Conservation (phyloP, 2,888 invertebrate species). For the Nomada ferruginata region DNA sequence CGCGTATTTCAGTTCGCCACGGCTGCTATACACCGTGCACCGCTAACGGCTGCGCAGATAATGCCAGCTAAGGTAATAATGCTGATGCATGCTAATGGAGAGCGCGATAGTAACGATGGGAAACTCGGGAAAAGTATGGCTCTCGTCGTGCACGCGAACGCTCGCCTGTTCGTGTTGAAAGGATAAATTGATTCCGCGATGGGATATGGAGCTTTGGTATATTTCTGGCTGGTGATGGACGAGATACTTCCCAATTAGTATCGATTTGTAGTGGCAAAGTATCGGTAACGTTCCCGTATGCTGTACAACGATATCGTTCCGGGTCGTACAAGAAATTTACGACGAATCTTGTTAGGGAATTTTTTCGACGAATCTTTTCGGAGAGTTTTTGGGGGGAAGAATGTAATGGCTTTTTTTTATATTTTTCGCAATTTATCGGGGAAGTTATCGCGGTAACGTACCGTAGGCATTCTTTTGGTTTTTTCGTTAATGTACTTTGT, state of each 20-base stretch:
- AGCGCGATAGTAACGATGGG: conserved; percentile 50
- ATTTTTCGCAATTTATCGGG: too few species aligned
- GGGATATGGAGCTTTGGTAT: neutral
- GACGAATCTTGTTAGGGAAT: too few species aligned
- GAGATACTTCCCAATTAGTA: too few species aligned
- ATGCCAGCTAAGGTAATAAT: conserved; percentile 54
- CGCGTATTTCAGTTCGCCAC: conserved; percentile 30
- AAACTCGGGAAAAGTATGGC: conserved; percentile 14
- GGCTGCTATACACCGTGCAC: conserved; percentile 9
- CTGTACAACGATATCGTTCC: too few species aligned
- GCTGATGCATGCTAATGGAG: conserved; percentile 56
- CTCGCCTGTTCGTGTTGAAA: neutral
- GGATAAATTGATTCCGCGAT: conserved; percentile 49
- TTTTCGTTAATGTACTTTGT: neutral
- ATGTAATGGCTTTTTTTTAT: too few species aligned
- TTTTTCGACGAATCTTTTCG: too few species aligned
- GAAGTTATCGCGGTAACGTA: too few species aligned
- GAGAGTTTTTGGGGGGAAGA: too few species aligned
- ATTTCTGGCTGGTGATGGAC: neutral
- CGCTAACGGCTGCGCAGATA: conserved; percentile 35
- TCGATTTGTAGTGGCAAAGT: too few species aligned
- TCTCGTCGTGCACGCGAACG: conserved; percentile 25
- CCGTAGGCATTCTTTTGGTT: neutral
- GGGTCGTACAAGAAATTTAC: too few species aligned
- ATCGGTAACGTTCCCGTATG: too few species aligned